Percentiles rank a stretch among this genome's conserved stretches.
These are phyloP conservation scores for Aromia moschata DNA, from an alignment of 2,888 invertebrate genomes.

Conservation along the genomic window DNA sequence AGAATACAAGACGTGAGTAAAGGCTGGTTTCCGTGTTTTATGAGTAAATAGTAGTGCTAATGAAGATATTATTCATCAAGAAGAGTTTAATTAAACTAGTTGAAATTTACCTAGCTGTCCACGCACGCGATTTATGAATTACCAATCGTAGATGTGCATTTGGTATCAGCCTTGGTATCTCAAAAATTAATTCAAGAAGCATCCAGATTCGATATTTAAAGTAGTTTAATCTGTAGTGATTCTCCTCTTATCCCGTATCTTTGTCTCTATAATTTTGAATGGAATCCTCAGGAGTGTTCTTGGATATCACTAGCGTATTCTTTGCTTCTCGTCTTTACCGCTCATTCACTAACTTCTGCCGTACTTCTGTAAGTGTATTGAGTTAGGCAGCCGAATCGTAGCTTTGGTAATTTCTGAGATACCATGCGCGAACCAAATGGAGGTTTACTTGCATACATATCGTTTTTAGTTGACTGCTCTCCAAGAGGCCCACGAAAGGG, in stretches of 20 bases:
- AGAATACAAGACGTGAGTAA: constrained; percentile 80
- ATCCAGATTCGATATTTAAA: not conserved
- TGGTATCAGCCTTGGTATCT: not conserved
- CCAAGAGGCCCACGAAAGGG: constrained; percentile 77
- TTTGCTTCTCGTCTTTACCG: no score
- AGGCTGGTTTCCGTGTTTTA: constrained; percentile 18
- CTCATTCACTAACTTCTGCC: no score
- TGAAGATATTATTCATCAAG: not conserved
- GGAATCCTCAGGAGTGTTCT: no score
- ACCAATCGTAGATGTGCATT: not conserved
- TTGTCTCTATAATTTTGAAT: no score
- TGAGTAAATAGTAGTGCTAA: not conserved
- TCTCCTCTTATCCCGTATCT: no score
- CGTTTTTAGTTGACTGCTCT: constrained; percentile 75
- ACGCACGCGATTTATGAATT: not conserved
- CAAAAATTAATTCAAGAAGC: constrained; percentile 8
- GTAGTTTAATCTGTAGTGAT: no score
- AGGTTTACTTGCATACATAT: constrained; percentile 4
- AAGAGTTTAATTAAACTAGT: no score
- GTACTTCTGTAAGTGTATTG: no score
- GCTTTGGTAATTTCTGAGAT: constrained; percentile 10
- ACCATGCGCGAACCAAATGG: not conserved
- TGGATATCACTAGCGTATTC: no score
- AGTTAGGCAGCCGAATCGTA: no score
- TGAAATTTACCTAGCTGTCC: not conserved